These are phyloP conservation scores for Pseudomugil tenellus DNA, from an alignment of 2,797 vertebrate species.

Conservation along the genomic window DNA sequence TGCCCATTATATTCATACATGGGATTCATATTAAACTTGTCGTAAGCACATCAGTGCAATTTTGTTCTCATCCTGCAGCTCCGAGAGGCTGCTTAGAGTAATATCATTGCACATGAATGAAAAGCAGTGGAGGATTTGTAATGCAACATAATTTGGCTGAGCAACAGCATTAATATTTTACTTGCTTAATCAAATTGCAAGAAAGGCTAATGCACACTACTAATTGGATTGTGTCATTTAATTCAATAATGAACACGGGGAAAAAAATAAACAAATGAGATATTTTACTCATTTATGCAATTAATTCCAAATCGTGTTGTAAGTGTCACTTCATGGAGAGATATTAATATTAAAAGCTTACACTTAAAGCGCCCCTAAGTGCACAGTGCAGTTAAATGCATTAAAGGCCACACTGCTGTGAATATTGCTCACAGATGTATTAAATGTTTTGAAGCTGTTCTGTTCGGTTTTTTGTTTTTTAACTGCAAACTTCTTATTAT, in stretches of 20 bases:
- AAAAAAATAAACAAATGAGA: constrained; percentile 70
- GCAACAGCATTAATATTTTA: constrained; percentile 72
- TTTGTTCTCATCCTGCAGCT: constrained; percentile 25
- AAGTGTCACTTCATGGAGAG: constrained; percentile 49
- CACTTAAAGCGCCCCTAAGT: constrained; percentile 31
- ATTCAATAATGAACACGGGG: constrained; percentile 76
- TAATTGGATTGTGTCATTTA: constrained; percentile 80
- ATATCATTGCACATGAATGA: constrained; percentile 50
- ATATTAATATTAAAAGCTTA: constrained; percentile 45
- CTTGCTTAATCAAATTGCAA: constrained; percentile 77
- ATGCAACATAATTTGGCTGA: constrained; percentile 73
- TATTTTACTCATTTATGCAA: constrained; percentile 71
- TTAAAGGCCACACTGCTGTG: constrained; percentile 15
- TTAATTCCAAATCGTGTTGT: constrained; percentile 68
- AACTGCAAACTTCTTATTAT: constrained; percentile 7
- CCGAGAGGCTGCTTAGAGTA: constrained; percentile 27
- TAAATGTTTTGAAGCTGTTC: constrained; percentile 13
- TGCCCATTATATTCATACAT: constrained; percentile 1
- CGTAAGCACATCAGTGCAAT: constrained; percentile 10
- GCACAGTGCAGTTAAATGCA: constrained; percentile 17
- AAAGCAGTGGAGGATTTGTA: constrained; percentile 65
- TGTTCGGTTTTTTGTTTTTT: background rate
- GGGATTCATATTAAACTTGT: background rate
- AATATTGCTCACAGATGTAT: background rate
- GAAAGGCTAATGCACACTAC: constrained; percentile 72